Evolutionary conservation across 2,888 invertebrate species (phyloP).

Genomic region (Sminthurinus aureus): DNA sequence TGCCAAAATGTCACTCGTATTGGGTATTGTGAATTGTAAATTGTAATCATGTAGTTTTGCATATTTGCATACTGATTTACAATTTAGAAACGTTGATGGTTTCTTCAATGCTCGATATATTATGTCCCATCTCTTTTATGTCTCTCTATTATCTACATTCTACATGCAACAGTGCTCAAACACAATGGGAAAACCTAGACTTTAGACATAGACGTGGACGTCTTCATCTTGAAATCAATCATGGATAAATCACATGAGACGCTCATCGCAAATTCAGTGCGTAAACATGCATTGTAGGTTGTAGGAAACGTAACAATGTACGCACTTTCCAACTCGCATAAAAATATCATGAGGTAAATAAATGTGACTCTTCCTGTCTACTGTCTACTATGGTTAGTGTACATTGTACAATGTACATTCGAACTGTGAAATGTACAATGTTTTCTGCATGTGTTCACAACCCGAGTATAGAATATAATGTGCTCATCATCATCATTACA

Average conservation of each 20-base stretch:
- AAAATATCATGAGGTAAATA: too few species aligned
- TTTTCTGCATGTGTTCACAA: too few species aligned
- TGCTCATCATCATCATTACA: too few species aligned
- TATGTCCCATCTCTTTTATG: neutral
- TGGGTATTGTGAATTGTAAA: neutral
- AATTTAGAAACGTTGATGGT: conserved; percentile 13
- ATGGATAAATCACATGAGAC: neutral
- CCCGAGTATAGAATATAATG: too few species aligned
- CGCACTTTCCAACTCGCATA: too few species aligned
- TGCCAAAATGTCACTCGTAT: conserved; percentile 33
- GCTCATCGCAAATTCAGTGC: neutral
- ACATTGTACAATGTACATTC: too few species aligned
- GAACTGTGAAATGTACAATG: too few species aligned
- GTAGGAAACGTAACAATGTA: too few species aligned
- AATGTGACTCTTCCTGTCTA: too few species aligned
- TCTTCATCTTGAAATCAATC: neutral
- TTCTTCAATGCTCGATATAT: too few species aligned
- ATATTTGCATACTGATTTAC: conserved; percentile 21
- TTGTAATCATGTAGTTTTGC: conserved; percentile 8
- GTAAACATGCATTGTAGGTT: too few species aligned
- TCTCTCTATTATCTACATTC: neutral
- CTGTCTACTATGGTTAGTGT: too few species aligned
- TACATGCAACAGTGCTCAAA: neutral
- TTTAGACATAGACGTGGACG: neutral
- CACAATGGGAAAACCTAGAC: neutral